A percentile compares a stretch with the other conserved stretches of the same genome.
phyloP scores from a whole-genome alignment of 2,113 vertebrate species.

The Parus major region DNA sequence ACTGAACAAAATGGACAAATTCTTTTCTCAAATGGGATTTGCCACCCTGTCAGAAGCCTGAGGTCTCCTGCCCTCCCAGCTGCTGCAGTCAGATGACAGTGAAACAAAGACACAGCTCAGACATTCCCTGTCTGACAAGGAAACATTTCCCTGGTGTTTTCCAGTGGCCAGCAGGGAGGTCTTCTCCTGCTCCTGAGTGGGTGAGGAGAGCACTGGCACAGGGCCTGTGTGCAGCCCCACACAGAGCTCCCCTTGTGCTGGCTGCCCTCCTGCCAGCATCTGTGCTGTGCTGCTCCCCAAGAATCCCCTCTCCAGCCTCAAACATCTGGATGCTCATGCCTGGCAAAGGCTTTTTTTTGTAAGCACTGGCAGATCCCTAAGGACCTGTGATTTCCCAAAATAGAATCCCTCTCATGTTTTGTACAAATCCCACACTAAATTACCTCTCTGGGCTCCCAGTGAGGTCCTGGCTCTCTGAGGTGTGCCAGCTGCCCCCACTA shows the following conservation, averaged over 20 bases:
- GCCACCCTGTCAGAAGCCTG: not conserved
- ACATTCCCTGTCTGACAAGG: not conserved
- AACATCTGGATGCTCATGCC: not conserved
- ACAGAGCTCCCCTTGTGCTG: not conserved
- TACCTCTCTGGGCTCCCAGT: not conserved
- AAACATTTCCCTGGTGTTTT: not conserved
- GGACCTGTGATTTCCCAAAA: not conserved
- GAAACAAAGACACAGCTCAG: not conserved
- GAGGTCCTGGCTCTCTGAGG: not conserved
- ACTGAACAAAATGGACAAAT: not conserved
- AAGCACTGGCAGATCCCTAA: not conserved
- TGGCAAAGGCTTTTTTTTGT: not conserved
- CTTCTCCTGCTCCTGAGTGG: not conserved
- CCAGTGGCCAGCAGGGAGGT: not conserved
- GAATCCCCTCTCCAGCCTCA: not conserved
- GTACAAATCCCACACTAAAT: not conserved
- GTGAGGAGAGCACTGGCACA: not conserved
- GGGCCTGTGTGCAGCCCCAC: not conserved
- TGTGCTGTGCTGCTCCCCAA: accelerated
- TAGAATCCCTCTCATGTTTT: not conserved
- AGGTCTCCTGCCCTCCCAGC: not conserved
- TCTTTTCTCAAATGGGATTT: not conserved
- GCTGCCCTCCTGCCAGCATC: not conserved
- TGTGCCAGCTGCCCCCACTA: not conserved
- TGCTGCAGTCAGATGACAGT: not conserved